Percentiles rank a stretch among this genome's conserved stretches.
These are phyloP conservation scores for Drosophila robusta DNA, from an alignment of 2,888 invertebrate species.

Conservation along the genomic window DNA sequence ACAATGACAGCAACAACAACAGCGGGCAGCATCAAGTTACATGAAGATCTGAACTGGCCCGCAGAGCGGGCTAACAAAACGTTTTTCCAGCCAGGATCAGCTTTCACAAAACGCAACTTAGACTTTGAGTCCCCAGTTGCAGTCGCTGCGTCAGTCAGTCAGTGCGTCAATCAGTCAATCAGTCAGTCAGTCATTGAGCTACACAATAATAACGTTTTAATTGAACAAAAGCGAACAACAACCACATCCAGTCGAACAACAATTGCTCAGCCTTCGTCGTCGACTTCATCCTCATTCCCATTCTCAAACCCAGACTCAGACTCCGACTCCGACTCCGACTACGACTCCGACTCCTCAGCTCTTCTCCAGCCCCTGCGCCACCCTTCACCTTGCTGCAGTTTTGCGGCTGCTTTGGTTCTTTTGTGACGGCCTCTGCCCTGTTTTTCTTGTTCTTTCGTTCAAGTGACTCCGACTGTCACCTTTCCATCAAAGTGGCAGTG, in stretches of 20 bases:
- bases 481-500: slow-evolving; percentile 77
- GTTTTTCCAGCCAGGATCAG: slow-evolving; percentile 70
- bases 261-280: slow-evolving; percentile 42
- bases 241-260: slow-evolving; percentile 59
- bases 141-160: slow-evolving; percentile 33
- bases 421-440: slow-evolving; percentile 18
- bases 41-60: slow-evolving; percentile 51
- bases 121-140: slow-evolving; percentile 77
- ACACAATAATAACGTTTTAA: slow-evolving; percentile 81
- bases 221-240: slow-evolving; percentile 69
- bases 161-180: slow-evolving; percentile 42
- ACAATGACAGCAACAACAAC: slow-evolving; percentile 31
- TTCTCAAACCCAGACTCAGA: slow-evolving; percentile 5
- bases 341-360: background rate
- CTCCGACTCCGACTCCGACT: background rate
- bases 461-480: slow-evolving; percentile 74
- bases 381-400: slow-evolving; percentile 32
- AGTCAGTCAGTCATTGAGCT: slow-evolving; percentile 46
- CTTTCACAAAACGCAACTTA: slow-evolving; percentile 77
- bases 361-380: slow-evolving; percentile 2
- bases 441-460: slow-evolving; percentile 13
- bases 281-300: slow-evolving; percentile 3
- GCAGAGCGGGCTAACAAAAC: slow-evolving; percentile 65
- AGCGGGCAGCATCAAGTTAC: slow-evolving; percentile 67
- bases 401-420: slow-evolving; percentile 60